These are phyloP conservation scores for Daboia siamensis DNA, from an alignment of 2,113 vertebrate genomes.

Conservation along the genomic window DNA sequence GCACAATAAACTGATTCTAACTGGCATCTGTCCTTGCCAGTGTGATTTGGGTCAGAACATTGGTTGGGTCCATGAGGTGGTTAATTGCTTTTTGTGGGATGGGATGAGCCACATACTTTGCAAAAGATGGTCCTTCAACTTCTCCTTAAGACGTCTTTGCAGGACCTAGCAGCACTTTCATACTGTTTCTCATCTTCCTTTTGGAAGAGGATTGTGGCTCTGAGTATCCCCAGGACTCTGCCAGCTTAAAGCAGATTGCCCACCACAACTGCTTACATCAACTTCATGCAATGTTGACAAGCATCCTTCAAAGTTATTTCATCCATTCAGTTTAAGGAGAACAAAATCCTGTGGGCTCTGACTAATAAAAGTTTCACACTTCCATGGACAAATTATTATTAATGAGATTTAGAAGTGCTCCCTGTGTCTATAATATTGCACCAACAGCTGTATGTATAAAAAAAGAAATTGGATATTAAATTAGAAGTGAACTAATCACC, in stretches of 20 bases:
- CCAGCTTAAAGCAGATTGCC: neutral
- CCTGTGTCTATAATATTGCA: neutral
- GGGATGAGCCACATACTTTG: neutral
- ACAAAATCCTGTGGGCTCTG: neutral
- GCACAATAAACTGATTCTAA: neutral
- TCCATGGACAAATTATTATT: neutral
- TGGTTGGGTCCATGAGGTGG: neutral
- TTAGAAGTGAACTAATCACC: constrained; percentile 53
- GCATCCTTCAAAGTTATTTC: neutral
- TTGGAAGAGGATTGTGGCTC: neutral
- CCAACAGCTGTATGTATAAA: neutral
- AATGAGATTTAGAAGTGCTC: neutral
- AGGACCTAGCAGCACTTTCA: neutral
- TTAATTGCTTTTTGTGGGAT: neutral
- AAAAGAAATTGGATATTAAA: constrained; percentile 52
- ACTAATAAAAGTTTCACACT: neutral
- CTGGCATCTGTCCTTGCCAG: neutral
- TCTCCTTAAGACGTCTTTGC: neutral
- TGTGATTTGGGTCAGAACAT: neutral
- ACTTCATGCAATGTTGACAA: neutral
- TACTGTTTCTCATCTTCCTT: neutral
- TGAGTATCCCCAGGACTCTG: neutral
- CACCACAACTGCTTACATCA: neutral
- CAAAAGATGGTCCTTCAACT: neutral
- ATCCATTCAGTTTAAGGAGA: neutral